These are phyloP conservation scores for Andrena bucephala DNA, from an alignment of 2,888 invertebrate species.

Conservation along the genomic window DNA sequence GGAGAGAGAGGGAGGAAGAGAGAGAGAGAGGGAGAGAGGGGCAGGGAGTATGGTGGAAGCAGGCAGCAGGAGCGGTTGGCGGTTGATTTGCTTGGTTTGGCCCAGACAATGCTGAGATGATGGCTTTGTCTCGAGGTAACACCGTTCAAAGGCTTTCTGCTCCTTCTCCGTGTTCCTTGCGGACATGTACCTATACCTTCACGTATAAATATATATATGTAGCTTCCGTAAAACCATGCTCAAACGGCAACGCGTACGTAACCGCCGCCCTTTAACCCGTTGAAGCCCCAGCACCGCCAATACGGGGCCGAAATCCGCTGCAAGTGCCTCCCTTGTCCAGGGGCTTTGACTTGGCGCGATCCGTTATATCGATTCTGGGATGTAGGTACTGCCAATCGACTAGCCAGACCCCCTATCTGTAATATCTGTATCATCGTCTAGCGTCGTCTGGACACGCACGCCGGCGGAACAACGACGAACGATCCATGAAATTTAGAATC, in stretches of 20 bases:
- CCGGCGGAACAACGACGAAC: slow-evolving; percentile 8
- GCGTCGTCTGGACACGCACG: not conserved
- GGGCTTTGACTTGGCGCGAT: slow-evolving; percentile 51
- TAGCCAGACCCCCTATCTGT: not conserved
- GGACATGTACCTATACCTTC: not conserved
- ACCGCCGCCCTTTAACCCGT: slow-evolving; percentile 42
- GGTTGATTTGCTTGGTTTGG: slow-evolving; percentile 82
- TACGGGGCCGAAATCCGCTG: slow-evolving; percentile 45
- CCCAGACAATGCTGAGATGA: slow-evolving; percentile 80
- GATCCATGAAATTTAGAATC: slow-evolving; percentile 32
- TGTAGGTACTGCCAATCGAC: slow-evolving; percentile 7
- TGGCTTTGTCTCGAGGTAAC: slow-evolving; percentile 82
- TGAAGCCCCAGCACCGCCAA: slow-evolving; percentile 31
- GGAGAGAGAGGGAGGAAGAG: slow-evolving; percentile 29
- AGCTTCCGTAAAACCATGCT: slow-evolving; percentile 34
- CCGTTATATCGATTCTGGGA: slow-evolving; percentile 55
- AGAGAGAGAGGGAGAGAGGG: not conserved
- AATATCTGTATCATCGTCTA: slow-evolving; percentile 29
- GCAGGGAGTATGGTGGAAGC: slow-evolving; percentile 50
- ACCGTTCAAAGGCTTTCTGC: slow-evolving; percentile 76
- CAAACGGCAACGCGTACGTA: slow-evolving; percentile 37
- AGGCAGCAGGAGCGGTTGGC: slow-evolving; percentile 69
- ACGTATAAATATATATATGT: not conserved
- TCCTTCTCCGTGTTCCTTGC: slow-evolving; percentile 60
- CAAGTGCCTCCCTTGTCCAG: slow-evolving; percentile 50